phyloP scores from a whole-genome alignment of 2,797 vertebrate genomes.

The Coendou prehensilis region DNA sequence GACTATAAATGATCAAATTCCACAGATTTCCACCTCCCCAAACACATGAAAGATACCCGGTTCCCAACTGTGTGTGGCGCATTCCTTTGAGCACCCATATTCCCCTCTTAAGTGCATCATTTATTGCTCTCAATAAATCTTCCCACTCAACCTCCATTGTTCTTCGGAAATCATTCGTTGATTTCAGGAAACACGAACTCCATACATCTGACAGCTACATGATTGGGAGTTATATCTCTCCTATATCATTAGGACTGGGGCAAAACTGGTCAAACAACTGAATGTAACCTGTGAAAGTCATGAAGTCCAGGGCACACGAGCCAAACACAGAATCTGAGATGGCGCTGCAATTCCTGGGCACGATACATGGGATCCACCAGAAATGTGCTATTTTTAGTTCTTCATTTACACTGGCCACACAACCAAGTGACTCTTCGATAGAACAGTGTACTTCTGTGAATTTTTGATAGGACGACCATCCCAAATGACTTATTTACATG shows the following conservation, averaged over 20 bases:
- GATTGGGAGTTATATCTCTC: background rate
- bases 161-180: background rate
- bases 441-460: background rate
- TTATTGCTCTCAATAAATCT: background rate
- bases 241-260: background rate
- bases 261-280: background rate
- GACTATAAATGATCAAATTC: background rate
- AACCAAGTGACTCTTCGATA: background rate
- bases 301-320: background rate
- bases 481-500: background rate
- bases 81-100: background rate
- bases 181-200: background rate
- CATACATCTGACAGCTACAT: background rate
- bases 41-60: too few species aligned
- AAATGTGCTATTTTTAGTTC: background rate
- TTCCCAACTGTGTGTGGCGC: background rate
- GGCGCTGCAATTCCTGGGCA: background rate
- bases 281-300: background rate
- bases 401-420: background rate
- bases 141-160: background rate
- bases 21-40: background rate
- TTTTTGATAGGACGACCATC: background rate
- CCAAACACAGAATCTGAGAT: background rate
- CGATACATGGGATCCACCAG: rapidly evolving
- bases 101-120: background rate